Conservation (phyloP, 2,888 invertebrate species). For the Tanypteryx hageni region DNA sequence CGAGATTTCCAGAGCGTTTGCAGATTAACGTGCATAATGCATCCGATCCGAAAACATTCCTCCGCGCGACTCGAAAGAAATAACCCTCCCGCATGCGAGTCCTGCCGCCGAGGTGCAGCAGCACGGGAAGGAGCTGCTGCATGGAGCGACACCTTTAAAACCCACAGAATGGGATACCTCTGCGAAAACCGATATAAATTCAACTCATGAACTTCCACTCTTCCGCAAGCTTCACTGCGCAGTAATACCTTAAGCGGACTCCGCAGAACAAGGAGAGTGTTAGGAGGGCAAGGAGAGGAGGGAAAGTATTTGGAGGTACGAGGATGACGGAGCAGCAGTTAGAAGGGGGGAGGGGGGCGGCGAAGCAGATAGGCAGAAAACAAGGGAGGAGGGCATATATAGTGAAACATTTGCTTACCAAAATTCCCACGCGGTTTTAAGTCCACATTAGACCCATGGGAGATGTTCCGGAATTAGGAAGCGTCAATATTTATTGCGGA, state of each 20-base stretch:
- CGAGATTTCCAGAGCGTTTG: too few species aligned
- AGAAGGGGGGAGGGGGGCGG: neutral
- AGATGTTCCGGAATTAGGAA: constrained; percentile 45
- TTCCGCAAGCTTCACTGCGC: neutral
- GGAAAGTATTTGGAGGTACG: neutral
- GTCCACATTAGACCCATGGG: constrained; percentile 42
- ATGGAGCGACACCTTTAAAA: neutral
- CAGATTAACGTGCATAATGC: too few species aligned
- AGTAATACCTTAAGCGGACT: constrained; percentile 25
- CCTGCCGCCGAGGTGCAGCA: too few species aligned
- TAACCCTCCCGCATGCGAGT: too few species aligned
- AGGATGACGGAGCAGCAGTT: neutral
- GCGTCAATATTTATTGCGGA: constrained; percentile 64
- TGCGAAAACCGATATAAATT: neutral
- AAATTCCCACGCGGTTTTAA: constrained; percentile 49
- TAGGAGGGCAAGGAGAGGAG: neutral
- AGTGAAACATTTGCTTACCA: constrained; percentile 41
- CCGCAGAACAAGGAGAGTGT: neutral
- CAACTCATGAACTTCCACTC: neutral
- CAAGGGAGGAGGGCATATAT: neutral
- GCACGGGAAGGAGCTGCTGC: too few species aligned
- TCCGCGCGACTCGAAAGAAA: too few species aligned
- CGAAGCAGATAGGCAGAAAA: too few species aligned
- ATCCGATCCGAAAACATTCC: too few species aligned
- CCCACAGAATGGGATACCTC: neutral